These are phyloP conservation scores for Seriola aureovittata DNA, from an alignment of 2,113 vertebrate species.

Conservation along the genomic window DNA sequence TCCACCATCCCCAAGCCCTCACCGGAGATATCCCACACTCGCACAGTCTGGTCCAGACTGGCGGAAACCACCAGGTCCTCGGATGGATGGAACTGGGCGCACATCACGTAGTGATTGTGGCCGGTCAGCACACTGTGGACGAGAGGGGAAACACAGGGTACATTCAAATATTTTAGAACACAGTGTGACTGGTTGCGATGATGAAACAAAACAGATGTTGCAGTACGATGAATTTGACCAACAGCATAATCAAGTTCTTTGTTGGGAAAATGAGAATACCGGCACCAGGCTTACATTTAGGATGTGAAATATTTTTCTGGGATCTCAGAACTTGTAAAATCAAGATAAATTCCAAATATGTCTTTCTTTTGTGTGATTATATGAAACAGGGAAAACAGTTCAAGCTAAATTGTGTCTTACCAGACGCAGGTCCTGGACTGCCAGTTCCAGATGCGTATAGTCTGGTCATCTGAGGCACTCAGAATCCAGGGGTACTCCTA, in stretches of 20 bases:
- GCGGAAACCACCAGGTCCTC: constrained; percentile 98
- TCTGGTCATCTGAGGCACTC: constrained; percentile 97
- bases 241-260: too few relatives aligned
- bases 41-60: constrained; percentile 97
- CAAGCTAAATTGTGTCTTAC: constrained; percentile 77
- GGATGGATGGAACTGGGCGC: constrained; percentile 96
- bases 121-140: constrained; percentile 92
- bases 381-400: neutral
- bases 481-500: constrained; percentile 98
- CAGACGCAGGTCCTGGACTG: constrained; percentile 97
- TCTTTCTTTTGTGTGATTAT: too few relatives aligned
- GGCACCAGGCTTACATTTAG: too few relatives aligned
- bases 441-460: constrained; percentile 99
- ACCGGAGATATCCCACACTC: constrained; percentile 99
- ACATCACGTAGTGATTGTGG: constrained; percentile 99
- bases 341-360: too few relatives aligned
- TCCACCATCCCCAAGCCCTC: constrained; percentile 81
- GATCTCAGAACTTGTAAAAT: too few relatives aligned
- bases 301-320: too few relatives aligned
- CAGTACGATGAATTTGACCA: too few relatives aligned
- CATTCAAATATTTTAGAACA: neutral
- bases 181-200: too few relatives aligned
- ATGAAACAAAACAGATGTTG: too few relatives aligned
- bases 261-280: too few relatives aligned
- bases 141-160: constrained; percentile 24